phyloP scores from a whole-genome alignment of 2,888 invertebrate genomes.

The Hemithea aestivaria region DNA sequence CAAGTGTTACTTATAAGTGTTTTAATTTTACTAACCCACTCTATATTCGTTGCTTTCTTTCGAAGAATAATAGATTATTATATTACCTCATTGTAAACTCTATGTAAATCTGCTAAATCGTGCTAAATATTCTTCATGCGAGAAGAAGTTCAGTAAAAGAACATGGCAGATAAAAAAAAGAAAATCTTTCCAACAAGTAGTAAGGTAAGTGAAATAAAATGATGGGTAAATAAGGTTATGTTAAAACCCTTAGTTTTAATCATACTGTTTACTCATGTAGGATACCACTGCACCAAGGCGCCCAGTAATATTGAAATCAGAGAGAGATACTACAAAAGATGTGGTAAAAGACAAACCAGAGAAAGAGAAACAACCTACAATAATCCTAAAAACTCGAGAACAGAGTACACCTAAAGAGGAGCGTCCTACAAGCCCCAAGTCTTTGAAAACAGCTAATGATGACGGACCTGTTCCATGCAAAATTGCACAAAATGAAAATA shows the following conservation, averaged over 20 bases:
- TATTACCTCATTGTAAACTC: no score
- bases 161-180: slow-evolving; percentile 72
- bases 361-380: slow-evolving; percentile 81
- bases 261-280: slow-evolving; percentile 31
- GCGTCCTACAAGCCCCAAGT: slow-evolving; percentile 81
- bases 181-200: slow-evolving; percentile 62
- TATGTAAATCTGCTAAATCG: no score
- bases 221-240: no score
- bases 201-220: no score
- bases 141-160: not conserved
- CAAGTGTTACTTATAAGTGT: no score
- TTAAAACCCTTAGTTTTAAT: no score
- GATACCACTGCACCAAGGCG: slow-evolving; percentile 55
- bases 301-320: slow-evolving; percentile 72
- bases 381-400: slow-evolving; percentile 84
- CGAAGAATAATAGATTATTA: no score
- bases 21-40: no score
- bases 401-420: slow-evolving; percentile 74
- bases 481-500: slow-evolving; percentile 75
- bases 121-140: not conserved
- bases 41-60: no score
- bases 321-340: slow-evolving; percentile 61
- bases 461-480: slow-evolving; percentile 60
- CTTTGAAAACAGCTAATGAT: slow-evolving; percentile 44
- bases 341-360: slow-evolving; percentile 57